phyloP scores from a whole-genome alignment of 2,797 vertebrate genomes.

The Cirrhinus mrigala region DNA sequence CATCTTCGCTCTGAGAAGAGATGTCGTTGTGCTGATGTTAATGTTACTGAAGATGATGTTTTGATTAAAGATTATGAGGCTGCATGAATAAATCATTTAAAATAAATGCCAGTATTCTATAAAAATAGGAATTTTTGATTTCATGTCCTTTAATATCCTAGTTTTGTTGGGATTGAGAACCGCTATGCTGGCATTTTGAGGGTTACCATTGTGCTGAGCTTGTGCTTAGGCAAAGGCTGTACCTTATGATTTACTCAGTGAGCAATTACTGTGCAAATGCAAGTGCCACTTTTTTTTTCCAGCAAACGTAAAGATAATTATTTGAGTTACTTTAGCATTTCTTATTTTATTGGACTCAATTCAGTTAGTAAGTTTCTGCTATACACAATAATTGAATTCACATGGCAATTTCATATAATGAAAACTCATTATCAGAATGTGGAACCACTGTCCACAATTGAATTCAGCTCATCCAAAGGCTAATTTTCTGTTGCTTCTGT shows the following conservation, averaged over 20 bases:
- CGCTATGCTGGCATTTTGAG: neutral
- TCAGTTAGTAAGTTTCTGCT: neutral
- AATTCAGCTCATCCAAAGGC: neutral
- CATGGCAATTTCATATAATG: neutral
- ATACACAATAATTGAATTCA: neutral
- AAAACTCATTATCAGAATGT: neutral
- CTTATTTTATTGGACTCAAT: neutral
- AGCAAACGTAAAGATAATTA: neutral
- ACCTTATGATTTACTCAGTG: neutral
- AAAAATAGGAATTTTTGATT: neutral
- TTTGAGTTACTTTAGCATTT: neutral
- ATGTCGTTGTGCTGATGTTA: neutral
- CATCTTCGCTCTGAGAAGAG: neutral
- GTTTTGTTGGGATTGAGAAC: neutral
- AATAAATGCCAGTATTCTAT: neutral
- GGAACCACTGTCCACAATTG: neutral
- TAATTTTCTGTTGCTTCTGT: neutral
- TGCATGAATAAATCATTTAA: neutral
- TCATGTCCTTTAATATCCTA: neutral
- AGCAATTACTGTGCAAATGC: slow-evolving; percentile 5
- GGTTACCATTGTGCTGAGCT: neutral
- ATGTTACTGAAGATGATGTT: neutral
- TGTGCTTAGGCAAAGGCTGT: neutral
- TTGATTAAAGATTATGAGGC: neutral
- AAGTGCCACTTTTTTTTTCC: neutral